Evolutionary conservation across 2,113 vertebrate species (phyloP).

Genomic region (Salvelinus alpinus): DNA sequence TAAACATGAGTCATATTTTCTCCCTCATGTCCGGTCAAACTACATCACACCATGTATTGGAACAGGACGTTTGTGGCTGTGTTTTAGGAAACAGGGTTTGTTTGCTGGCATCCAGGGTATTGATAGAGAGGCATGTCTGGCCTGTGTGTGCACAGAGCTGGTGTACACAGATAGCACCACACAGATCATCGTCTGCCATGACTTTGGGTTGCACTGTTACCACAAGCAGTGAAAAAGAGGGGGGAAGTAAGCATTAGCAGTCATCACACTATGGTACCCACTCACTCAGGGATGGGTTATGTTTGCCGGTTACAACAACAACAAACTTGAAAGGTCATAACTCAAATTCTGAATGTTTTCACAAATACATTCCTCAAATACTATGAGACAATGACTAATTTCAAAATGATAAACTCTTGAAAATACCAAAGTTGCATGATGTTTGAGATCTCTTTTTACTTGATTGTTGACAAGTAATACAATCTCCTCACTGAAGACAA

Average conservation of each 20-base stretch:
- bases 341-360: not conserved
- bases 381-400: not conserved
- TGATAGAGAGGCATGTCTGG: not conserved
- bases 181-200: conserved; percentile 40
- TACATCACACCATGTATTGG: not conserved
- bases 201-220: conserved; percentile 19
- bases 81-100: not conserved
- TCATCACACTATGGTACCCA: not conserved
- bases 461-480: not conserved
- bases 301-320: not conserved
- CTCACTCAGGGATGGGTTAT: not conserved
- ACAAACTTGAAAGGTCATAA: not conserved
- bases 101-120: conserved; percentile 8
- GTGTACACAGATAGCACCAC: conserved; percentile 51
- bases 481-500: not conserved
- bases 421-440: not conserved
- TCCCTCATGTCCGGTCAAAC: no score
- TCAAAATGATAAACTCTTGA: not conserved
- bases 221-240: not conserved
- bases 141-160: conserved; percentile 19
- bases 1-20: not conserved
- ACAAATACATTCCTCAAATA: not conserved
- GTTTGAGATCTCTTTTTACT: not conserved
- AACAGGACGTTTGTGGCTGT: not conserved
- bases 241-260: not conserved